Base-by-base conservation (phyloP, 2,113 vertebrate species). In the Nymphicus hollandicus region DNA sequence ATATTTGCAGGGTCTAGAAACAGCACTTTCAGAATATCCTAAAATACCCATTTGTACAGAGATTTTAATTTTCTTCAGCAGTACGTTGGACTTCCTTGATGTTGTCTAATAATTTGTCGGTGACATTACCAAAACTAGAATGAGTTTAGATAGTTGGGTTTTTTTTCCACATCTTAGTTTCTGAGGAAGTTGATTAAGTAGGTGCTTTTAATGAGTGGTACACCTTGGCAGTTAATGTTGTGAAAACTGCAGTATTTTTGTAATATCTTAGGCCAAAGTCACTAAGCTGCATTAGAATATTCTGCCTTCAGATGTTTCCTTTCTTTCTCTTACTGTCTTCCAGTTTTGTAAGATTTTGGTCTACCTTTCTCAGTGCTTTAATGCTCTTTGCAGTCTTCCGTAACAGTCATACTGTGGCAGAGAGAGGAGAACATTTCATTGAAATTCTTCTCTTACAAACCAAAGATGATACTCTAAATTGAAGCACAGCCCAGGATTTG, bases 101-200 rank as follows among this genome's bases (percentile, higher is more conserved):
- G 10, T 49, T 43, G 13, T 72, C 35, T 69, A 39, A 17, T 71
- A 74, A 46, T 66, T 81, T 78, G 16, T 65, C 6, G 25, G 1
- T 80, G 35, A 25, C 0, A 0, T 72, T 83, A 35, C 24, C 29
- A 58, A 65, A 65, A 44, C 63, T 56, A n/a, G 44, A 73, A 27
- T 37, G 22, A 49, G 8, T 92, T 88, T 72, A 16, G 2, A 10
- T 68, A 44, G 44, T 4, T 55, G 5, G 0, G 0, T 1, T 19
- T 25, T 49, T 49, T 56, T 56, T 56, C 70, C 15, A 71, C 4
- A 60, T 47, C 82, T 79, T 76, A 29, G 4, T 69, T 85, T 91
- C 43, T 91, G 17, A 79, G 31, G 27, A 80, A 60, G 13, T 28
- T 82, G 35, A 47, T 74, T 60, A 44, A 81, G 41, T 58, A 79